Percentiles rank a stretch among this genome's conserved stretches.
Conservation (phyloP, 2,888 invertebrate genomes). For the Carcina quercana region DNA sequence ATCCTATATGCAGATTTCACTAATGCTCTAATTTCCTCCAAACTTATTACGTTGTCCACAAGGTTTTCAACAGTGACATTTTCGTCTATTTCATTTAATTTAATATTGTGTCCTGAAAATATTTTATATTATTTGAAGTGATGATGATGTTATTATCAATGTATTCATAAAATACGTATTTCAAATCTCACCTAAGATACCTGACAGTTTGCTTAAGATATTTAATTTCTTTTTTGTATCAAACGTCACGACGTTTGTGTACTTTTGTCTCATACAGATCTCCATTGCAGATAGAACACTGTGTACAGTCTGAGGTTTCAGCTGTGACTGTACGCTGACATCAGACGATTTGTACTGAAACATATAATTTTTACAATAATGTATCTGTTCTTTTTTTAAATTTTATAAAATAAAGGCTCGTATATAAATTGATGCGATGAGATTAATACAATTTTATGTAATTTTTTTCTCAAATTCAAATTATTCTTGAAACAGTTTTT, state of each 20-base stretch:
- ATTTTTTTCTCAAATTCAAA: no score
- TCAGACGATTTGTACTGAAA: no score
- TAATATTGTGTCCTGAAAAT: constrained; percentile 21
- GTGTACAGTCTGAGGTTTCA: constrained; percentile 22
- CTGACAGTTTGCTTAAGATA: constrained; percentile 18
- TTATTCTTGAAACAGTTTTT: no score
- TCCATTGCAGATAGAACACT: constrained; percentile 33
- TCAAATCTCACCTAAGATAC: constrained; percentile 22
- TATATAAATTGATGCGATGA: no score
- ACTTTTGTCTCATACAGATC: constrained; percentile 33
- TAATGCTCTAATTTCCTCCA: background rate
- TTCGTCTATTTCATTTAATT: background rate
- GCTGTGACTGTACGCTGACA: constrained; percentile 10
- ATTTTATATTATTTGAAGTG: constrained; percentile 14
- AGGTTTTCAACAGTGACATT: background rate
- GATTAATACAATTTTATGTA: no score
- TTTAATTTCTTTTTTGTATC: constrained; percentile 19
- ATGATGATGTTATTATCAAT: background rate
- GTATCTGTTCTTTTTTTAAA: no score
- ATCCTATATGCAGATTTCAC: background rate
- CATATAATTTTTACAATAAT: no score
- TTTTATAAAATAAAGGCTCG: no score
- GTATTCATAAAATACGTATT: no score
- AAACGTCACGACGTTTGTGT: constrained; percentile 27
- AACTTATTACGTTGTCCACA: background rate